Evolutionary conservation across 2,888 invertebrate genomes (phyloP).

Genomic region (Lepidocyrtinus sp.): DNA sequence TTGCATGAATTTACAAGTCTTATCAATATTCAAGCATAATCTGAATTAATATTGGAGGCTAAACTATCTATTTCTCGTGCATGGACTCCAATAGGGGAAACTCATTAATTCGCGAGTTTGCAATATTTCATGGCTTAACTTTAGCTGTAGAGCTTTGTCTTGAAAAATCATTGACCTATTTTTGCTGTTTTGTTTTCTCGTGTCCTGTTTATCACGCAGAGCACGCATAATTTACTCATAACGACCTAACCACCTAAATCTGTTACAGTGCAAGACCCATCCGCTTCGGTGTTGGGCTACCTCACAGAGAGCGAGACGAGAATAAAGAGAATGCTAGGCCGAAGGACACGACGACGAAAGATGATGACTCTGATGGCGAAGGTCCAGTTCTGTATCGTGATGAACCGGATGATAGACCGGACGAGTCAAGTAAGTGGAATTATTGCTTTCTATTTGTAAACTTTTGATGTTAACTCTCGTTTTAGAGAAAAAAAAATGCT

Average conservation of each 20-base stretch:
- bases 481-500: no score
- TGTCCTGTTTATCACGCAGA: conserved; percentile 10
- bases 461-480: neutral
- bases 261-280: conserved; percentile 83
- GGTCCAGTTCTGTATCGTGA: conserved; percentile 83
- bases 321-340: conserved; percentile 72
- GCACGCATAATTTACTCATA: neutral
- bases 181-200: conserved; percentile 46
- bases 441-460: neutral
- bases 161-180: conserved; percentile 58
- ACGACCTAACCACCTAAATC: neutral
- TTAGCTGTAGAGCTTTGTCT: conserved; percentile 2
- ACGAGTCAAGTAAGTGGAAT: conserved; percentile 76
- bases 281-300: conserved; percentile 81
- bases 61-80: no score
- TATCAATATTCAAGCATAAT: no score
- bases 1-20: no score
- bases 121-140: conserved; percentile 11
- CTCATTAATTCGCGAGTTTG: conserved; percentile 29
- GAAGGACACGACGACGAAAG: conserved; percentile 69
- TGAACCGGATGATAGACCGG: conserved; percentile 67
- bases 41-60: no score
- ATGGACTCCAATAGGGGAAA: neutral
- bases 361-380: conserved; percentile 76
- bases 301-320: conserved; percentile 89